Percentiles rank a stretch among this genome's conserved stretches.
phyloP scores from a whole-genome alignment of 2,797 vertebrate genomes.

The Enteromius treurensis region DNA sequence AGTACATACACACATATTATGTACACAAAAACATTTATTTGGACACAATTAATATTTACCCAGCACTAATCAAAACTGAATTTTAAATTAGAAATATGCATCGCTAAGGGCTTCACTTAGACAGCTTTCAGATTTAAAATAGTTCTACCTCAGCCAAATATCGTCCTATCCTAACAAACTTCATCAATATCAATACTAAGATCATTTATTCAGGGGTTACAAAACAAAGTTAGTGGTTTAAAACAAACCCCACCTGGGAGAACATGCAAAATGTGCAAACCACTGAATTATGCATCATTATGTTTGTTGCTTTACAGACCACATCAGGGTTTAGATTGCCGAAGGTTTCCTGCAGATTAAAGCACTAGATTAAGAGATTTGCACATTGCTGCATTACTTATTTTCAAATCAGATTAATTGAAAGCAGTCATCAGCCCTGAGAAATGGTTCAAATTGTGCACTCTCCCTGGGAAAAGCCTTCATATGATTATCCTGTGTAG shows the following conservation, averaged over 20 bases:
- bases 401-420: constrained; percentile 64
- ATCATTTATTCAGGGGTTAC: not conserved
- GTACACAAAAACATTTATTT: too few species aligned
- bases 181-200: too few species aligned
- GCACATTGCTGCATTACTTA: constrained; percentile 67
- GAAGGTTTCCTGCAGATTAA: constrained; percentile 53
- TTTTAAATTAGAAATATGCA: too few species aligned
- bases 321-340: not conserved
- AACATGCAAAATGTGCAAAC: not conserved
- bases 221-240: not conserved
- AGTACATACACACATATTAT: too few species aligned
- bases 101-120: too few species aligned
- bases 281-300: not conserved
- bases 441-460: constrained; percentile 24
- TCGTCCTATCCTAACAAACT: too few species aligned
- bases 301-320: not conserved
- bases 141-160: too few species aligned
- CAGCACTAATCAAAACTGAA: too few species aligned
- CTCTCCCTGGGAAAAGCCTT: constrained; percentile 12
- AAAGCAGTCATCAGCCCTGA: constrained; percentile 46
- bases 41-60: too few species aligned
- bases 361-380: constrained; percentile 72
- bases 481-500: not conserved
- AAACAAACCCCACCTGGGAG: not conserved
- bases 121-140: too few species aligned